These are phyloP conservation scores for Crossaster papposus DNA, from an alignment of 53 echinoderm and acorn worm genomes.

Conservation along the genomic window DNA sequence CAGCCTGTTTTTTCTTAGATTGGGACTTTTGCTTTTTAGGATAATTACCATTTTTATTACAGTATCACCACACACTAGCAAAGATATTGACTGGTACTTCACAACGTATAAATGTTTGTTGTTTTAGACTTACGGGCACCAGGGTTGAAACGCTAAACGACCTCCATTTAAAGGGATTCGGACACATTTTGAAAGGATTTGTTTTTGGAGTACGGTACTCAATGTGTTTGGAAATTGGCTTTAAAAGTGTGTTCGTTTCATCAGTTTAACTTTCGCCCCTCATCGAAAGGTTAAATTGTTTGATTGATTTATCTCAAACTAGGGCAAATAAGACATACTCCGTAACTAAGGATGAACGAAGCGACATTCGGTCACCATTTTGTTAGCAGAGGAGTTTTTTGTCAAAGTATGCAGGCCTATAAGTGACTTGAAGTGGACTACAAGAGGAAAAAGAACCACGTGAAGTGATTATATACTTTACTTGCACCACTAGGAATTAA, in stretches of 20 bases:
- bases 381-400: not conserved
- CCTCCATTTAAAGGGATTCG: not conserved
- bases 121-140: conserved; percentile 63
- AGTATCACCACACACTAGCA: conserved; percentile 20
- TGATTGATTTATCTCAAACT: too few relatives aligned
- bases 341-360: too few relatives aligned
- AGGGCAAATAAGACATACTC: too few relatives aligned
- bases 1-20: not conserved
- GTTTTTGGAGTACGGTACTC: not conserved
- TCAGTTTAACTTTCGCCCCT: not conserved
- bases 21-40: not conserved
- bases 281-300: too few relatives aligned
- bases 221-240: too few relatives aligned
- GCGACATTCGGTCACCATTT: too few relatives aligned
- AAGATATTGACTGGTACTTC: conserved; percentile 30
- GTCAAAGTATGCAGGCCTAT: not conserved
- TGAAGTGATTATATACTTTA: not conserved
- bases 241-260: not conserved
- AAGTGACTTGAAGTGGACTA: too few relatives aligned
- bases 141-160: not conserved
- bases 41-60: not conserved
- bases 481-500: not conserved
- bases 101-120: conserved; percentile 34
- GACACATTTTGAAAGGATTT: not conserved
- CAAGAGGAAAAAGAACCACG: too few relatives aligned